Evolutionary conservation across 1,140 invertebrate genomes (phyloP).

Genomic region (roundworm (Caenorhabditis elegans)): DNA sequence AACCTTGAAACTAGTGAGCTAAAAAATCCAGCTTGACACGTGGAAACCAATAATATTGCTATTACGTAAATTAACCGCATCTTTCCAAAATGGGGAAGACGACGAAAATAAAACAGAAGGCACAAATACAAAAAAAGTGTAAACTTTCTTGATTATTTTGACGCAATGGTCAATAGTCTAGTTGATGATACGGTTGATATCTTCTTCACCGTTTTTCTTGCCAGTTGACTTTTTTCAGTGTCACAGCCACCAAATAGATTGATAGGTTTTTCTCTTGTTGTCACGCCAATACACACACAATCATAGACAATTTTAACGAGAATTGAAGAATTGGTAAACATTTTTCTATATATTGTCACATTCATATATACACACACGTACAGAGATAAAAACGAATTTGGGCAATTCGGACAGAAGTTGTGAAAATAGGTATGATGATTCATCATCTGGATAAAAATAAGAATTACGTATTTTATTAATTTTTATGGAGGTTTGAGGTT

Average conservation of each 20-base stretch:
- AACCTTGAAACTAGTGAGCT: slow-evolving; percentile 14
- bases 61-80: neutral
- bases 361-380: neutral
- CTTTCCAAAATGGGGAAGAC: neutral
- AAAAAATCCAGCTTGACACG: slow-evolving; percentile 22
- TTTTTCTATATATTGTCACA: no score
- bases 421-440: neutral
- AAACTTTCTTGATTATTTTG: slow-evolving; percentile 11
- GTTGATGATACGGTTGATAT: neutral
- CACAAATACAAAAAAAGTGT: neutral
- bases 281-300: no score
- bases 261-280: no score
- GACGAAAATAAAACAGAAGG: neutral
- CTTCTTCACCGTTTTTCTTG: neutral
- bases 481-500: no score
- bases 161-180: no score
- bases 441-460: no score
- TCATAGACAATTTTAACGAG: no score
- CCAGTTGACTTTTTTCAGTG: neutral
- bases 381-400: neutral
- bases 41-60: neutral
- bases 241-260: neutral
- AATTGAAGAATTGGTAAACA: no score
- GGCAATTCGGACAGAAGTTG: neutral
- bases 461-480: no score